phyloP scores from a whole-genome alignment of 2,888 invertebrate genomes.

The Thecophora atra region DNA sequence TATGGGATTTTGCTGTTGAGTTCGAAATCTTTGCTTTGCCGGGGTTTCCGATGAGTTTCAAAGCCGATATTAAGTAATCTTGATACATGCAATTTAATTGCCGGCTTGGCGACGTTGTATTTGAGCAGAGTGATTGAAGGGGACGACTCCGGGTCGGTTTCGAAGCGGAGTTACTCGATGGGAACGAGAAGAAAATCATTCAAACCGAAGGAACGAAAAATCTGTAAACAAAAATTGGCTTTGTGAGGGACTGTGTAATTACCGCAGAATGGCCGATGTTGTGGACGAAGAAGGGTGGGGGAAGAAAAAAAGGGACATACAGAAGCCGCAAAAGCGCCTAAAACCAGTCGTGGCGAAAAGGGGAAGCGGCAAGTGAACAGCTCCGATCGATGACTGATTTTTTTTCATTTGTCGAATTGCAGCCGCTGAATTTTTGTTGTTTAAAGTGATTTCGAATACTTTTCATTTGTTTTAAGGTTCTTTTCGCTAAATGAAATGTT shows the following conservation, averaged over 20 bases:
- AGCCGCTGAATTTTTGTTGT: background rate
- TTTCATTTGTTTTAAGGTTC: background rate
- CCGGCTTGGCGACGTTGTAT: conserved; percentile 43
- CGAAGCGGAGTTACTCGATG: background rate
- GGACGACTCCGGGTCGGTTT: conserved; percentile 2
- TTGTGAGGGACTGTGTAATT: too few species aligned
- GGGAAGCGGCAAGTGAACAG: background rate
- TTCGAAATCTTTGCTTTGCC: conserved; percentile 26
- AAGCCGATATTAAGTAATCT: conserved; percentile 48
- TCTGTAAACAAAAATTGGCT: background rate
- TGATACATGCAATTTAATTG: conserved; percentile 48
- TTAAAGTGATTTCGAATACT: conserved; percentile 1
- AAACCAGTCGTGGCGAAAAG: background rate
- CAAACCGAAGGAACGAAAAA: conserved; percentile 36
- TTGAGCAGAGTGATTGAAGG: conserved; percentile 1
- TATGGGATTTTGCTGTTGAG: conserved; percentile 29
- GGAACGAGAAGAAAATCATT: conserved; percentile 35
- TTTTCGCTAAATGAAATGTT: conserved; percentile 21
- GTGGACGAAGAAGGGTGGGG: background rate
- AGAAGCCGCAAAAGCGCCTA: conserved; percentile 26
- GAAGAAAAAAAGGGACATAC: conserved; percentile 5
- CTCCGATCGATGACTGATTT: background rate
- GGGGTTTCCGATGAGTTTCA: conserved; percentile 35
- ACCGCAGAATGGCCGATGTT: too few species aligned
- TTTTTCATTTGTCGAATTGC: background rate